These are phyloP conservation scores for Muschampia plurimacula DNA, from an alignment of 2,888 invertebrate species.

Conservation along the genomic window DNA sequence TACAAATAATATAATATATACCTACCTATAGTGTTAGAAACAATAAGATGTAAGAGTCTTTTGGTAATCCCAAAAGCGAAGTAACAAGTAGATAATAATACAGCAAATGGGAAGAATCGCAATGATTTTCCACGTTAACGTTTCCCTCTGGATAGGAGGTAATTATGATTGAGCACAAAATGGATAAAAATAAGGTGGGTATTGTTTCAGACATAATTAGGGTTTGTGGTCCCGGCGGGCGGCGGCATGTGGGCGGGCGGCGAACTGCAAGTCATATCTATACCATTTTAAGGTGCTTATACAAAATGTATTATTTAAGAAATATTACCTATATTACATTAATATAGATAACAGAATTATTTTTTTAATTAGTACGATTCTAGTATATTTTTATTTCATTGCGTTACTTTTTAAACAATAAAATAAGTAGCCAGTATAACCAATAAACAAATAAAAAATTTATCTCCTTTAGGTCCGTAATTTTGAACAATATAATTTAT, in stretches of 20 bases:
- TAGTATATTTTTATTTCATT: background rate
- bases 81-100: slow-evolving; percentile 24
- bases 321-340: background rate
- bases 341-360: no score
- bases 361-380: no score
- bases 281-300: slow-evolving; percentile 27
- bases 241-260: slow-evolving; percentile 38
- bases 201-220: slow-evolving; percentile 84
- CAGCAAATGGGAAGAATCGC: slow-evolving; percentile 57
- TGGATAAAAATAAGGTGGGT: slow-evolving; percentile 81
- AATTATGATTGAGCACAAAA: slow-evolving; percentile 85
- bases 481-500: no score
- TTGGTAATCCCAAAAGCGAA: slow-evolving; percentile 8
- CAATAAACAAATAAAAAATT: no score
- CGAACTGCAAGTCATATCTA: slow-evolving; percentile 71
- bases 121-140: slow-evolving; percentile 74
- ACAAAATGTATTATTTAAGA: background rate
- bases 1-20: background rate
- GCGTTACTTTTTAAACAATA: no score
- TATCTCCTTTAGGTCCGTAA: no score
- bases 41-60: background rate
- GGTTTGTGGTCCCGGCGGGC: slow-evolving; percentile 80
- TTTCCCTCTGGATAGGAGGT: slow-evolving; percentile 73
- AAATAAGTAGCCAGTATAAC: no score
- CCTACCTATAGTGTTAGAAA: background rate